A percentile compares a stretch with the other conserved stretches of the same genome.
These are phyloP conservation scores for Dasypolia templi DNA, from an alignment of 2,888 invertebrate genomes.

Conservation along the genomic window DNA sequence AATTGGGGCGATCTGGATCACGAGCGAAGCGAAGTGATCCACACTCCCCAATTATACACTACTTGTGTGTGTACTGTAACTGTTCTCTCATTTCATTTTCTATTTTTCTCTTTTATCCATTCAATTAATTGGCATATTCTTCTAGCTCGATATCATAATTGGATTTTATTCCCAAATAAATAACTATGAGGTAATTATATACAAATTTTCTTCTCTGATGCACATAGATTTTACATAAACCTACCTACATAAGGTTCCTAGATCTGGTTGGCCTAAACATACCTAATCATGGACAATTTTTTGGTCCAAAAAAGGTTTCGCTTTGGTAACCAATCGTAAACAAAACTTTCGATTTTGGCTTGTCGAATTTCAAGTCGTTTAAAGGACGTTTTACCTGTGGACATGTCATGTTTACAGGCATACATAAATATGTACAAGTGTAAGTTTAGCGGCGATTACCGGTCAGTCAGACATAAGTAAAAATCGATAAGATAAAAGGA, in stretches of 20 bases:
- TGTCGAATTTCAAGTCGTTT: neutral
- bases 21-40: too few relatives aligned
- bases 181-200: neutral
- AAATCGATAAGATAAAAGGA: neutral
- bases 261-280: neutral
- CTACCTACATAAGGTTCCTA: neutral
- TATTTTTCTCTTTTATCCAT: neutral
- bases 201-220: neutral
- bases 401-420: neutral
- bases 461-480: too few relatives aligned
- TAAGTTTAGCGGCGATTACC: too few relatives aligned
- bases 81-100: neutral
- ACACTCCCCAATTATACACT: too few relatives aligned
- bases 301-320: neutral
- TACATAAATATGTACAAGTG: neutral
- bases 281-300: neutral
- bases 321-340: neutral
- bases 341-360: neutral
- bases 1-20: too few relatives aligned
- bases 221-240: neutral
- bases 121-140: neutral
- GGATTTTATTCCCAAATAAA: neutral
- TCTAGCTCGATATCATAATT: neutral
- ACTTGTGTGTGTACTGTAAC: neutral
- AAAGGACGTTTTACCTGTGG: neutral